Evolutionary conservation across 2,797 vertebrate genomes (phyloP), one percentile per base, ranked within the genome.

Genomic region (Loriculus beryllinus): DNA sequence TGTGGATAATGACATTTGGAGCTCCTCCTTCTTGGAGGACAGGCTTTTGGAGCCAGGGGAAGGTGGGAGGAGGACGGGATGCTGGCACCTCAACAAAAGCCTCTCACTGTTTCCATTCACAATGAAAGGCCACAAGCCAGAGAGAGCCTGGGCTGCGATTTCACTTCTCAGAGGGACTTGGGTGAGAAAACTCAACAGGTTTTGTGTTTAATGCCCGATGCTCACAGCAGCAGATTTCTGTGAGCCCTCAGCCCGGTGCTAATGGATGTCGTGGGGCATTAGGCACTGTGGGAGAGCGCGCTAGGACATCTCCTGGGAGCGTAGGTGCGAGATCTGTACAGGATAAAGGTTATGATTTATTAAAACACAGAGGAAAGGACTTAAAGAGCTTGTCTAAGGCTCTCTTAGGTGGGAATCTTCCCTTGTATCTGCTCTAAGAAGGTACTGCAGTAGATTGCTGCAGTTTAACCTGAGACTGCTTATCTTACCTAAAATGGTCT

Each of bases 1-100:
- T 23, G 10, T 0, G 0, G 45, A 39, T 45, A 21, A 16, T 0
- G 2, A 14, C 7, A 20, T 56, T 26, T 13, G 56, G 17, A 29
- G 33, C 5, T 26, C 37, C 31, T 52, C 18, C 29, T 59, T 39
- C 2, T 1, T 12, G 84, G 29, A 25, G 39, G 39, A 15, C 0
- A 2, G 59, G n/a, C 25, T 42, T 80, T 39, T 23, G 19, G 48
- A 62, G 56, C 6, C 1, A 28, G 7, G 62, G n/a, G 52, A 14
- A 37, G 35, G 15, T 1, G 14, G 22, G 9, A 15, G 29, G 14
- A 5, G 20, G 29, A 26, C 0, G 2, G 16, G 48, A 56, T 70
- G 33, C 33, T 1, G 6, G 65, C 29, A 17, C 17, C n/a, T 52
- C 22, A 35, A 25, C 56, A 25, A 35, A 57, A 57, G 22, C 33